Conservation (phyloP, 2,888 invertebrate genomes). For the Lochmaea capreae region DNA sequence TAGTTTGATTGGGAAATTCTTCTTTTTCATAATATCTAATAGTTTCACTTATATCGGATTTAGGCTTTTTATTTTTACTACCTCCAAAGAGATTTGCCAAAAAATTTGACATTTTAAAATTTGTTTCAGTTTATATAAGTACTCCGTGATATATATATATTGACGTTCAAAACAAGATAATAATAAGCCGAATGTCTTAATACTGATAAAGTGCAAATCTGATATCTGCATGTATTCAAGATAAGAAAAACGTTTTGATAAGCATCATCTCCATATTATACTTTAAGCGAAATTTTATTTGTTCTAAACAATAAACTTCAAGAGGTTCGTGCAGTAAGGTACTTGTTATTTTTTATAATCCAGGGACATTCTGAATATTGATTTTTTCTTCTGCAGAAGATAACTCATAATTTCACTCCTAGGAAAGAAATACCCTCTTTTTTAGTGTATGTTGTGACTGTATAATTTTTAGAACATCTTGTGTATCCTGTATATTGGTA, state of each 20-base stretch:
- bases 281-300: background rate
- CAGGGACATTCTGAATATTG: no score
- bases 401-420: no score
- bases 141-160: background rate
- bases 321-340: background rate
- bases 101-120: constrained; percentile 46
- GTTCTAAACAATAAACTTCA: background rate
- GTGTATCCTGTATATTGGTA: no score
- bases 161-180: constrained; percentile 15
- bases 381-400: no score
- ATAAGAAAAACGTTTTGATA: constrained; percentile 28
- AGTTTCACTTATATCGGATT: constrained; percentile 23
- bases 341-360: background rate
- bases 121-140: background rate
- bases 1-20: constrained; percentile 27
- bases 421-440: no score
- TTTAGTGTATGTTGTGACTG: no score
- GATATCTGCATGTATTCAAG: constrained; percentile 33
- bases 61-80: constrained; percentile 40
- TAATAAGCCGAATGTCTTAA: constrained; percentile 12
- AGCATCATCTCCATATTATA: constrained; percentile 3
- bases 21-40: constrained; percentile 25
- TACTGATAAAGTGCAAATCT: constrained; percentile 30
- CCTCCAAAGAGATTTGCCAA: constrained; percentile 48
- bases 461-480: no score